Conservation (phyloP, 2,113 vertebrate species). For the Ictidomys tridecemlineatus region DNA sequence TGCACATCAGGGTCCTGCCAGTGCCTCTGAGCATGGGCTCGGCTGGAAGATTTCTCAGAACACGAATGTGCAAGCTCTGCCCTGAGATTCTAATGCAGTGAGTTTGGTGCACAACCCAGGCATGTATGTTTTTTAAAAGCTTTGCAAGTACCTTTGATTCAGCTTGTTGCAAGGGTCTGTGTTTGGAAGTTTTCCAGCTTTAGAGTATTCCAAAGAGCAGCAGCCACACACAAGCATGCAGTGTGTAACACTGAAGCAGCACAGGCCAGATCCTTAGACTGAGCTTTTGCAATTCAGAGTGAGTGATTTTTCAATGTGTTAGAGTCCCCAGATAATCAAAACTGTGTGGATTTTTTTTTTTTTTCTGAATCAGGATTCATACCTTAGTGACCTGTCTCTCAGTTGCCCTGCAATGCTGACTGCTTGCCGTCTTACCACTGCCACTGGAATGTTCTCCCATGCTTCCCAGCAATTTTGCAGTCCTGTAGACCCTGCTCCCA, state of each 20-base stretch:
- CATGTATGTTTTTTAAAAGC: not conserved
- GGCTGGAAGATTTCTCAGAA: not conserved
- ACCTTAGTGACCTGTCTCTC: not conserved
- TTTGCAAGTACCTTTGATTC: not conserved
- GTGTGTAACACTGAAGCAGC: too few relatives aligned
- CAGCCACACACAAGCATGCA: not conserved
- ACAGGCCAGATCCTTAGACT: not conserved
- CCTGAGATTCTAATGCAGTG: not conserved
- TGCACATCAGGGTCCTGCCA: fast-evolving
- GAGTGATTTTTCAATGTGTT: not conserved
- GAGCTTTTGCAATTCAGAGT: not conserved
- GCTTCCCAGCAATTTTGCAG: not conserved
- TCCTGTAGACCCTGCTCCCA: not conserved
- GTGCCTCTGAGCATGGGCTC: not conserved
- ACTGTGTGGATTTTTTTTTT: not conserved
- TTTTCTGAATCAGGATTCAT: not conserved
- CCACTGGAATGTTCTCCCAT: fast-evolving
- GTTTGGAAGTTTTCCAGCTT: not conserved
- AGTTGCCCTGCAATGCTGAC: fast-evolving
- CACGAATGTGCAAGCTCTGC: too few relatives aligned
- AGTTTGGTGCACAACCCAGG: not conserved
- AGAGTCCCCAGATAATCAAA: not conserved
- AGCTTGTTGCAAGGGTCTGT: not conserved
- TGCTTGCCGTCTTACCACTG: not conserved
- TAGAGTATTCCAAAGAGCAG: not conserved